A percentile compares a stretch with the other conserved stretches of the same genome.
These are phyloP conservation scores for Temnothorax nylanderi DNA, from an alignment of 1,140 invertebrate species.

Conservation along the genomic window DNA sequence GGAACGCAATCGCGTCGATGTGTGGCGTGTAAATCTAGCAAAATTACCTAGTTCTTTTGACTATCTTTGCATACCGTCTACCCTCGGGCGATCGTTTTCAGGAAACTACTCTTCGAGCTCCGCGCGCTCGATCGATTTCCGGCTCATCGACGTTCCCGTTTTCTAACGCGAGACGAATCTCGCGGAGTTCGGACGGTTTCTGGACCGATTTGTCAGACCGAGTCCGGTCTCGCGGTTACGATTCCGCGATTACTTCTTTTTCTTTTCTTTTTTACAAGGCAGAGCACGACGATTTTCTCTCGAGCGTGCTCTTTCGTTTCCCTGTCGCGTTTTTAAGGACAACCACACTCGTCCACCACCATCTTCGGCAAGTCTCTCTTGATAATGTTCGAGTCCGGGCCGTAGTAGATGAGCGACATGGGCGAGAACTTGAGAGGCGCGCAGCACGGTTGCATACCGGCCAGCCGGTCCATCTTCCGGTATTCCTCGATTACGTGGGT, in stretches of 20 bases:
- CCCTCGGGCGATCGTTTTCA: background rate
- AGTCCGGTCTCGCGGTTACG: background rate
- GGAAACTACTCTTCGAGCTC: background rate
- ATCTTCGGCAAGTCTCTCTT: slow-evolving; percentile 98
- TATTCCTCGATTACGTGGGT: slow-evolving; percentile 96
- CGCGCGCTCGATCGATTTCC: background rate
- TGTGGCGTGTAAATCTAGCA: slow-evolving; percentile 37
- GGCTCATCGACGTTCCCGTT: background rate
- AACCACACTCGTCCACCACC: slow-evolving; percentile 98
- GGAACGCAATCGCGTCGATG: background rate
- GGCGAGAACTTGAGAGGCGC: slow-evolving; percentile 97
- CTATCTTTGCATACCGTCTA: slow-evolving; percentile 5
- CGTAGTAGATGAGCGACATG: slow-evolving; percentile 97
- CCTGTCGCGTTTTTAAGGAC: slow-evolving; percentile 88
- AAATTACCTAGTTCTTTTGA: slow-evolving; percentile 45
- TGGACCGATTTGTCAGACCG: slow-evolving; percentile 28
- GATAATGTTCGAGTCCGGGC: slow-evolving; percentile 95
- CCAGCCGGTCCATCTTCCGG: slow-evolving; percentile 90
- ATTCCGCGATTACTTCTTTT: slow-evolving; percentile 1
- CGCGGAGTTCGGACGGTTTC: slow-evolving; percentile 50
- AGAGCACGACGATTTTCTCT: slow-evolving; percentile 1
- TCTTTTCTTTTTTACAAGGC: background rate
- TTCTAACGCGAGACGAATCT: background rate
- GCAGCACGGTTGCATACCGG: slow-evolving; percentile 95
- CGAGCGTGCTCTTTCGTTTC: slow-evolving; percentile 1